These are phyloP conservation scores for Campylorhamphus procurvoides DNA, from an alignment of 2,113 vertebrate genomes.

Conservation along the genomic window DNA sequence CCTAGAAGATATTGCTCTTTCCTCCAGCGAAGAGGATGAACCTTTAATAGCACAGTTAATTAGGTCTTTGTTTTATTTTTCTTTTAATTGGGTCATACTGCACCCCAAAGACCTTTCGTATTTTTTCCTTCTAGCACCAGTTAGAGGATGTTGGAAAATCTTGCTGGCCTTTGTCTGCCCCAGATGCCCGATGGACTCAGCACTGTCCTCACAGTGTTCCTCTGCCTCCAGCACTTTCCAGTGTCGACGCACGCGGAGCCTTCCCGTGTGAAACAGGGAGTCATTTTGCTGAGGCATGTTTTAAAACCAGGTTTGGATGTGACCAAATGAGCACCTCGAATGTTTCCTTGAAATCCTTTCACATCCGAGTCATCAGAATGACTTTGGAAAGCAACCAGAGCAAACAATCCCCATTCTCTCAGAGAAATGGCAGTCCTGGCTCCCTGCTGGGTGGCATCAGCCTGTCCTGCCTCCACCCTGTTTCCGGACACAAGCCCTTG, in stretches of 20 bases:
- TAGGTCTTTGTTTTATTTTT: neutral
- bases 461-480: neutral
- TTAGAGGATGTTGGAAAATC: neutral
- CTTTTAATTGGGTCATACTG: neutral
- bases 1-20: constrained; percentile 2
- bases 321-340: neutral
- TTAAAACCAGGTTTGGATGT: neutral
- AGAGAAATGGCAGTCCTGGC: neutral
- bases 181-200: neutral
- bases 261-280: neutral
- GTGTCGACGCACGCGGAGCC: accelerated
- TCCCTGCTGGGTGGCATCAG: neutral
- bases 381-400: constrained; percentile 10
- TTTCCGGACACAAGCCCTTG: neutral
- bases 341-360: neutral
- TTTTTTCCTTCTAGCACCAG: neutral
- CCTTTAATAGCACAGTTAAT: neutral
- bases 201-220: accelerated
- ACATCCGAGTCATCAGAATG: neutral
- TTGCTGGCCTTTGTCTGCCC: neutral
- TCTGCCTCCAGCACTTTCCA: neutral
- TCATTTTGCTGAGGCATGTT: neutral
- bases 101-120: neutral
- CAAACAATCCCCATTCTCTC: neutral
- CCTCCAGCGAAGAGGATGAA: neutral